Base-by-base conservation (phyloP, 2,797 vertebrate species). In the Dendrocincla tyrannina region DNA sequence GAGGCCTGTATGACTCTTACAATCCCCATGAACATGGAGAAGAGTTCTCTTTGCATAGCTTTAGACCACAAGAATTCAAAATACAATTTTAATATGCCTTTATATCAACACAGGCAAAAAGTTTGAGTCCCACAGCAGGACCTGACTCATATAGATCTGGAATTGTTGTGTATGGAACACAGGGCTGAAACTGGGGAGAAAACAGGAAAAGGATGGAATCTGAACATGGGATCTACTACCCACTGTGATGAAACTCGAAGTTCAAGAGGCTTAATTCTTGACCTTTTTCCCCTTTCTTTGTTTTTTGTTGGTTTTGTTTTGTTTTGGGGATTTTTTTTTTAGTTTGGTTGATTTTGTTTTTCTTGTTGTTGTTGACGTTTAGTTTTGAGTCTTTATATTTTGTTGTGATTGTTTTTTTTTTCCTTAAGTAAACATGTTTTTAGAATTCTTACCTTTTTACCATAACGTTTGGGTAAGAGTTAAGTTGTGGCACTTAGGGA, bases 21-120 rank as follows among this genome's bases (percentile, higher is more conserved):
- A 74, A 1, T 27, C 13, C 27, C 64, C 10, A 13, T 0, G 3
- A 22, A 7, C 17, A 1, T 0, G 1, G 22, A 56, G 59, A 22
- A 62, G 35, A 41, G 4, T 11, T 80, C 27, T 46, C 44, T 53
- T 44, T 80, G 46, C 46, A 4, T 22, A 68, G 23, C 53, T 86
- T 80, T 24, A 5, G 32, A 56, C 28, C 44, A 28, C 35, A 63
- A 32, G 28, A 49, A 79, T 78, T 74, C 33, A 32, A 63, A 81
- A 41, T 23, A 3, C 3, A 13, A 0, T 69, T 95, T 80, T 63
- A 83, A 30, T 55, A 12, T 13, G 5, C 23, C 3, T 7, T 5
- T 62, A 27, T 63, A 5, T 55, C 27, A 46, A 33, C 14, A 17
- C 3, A 72, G 33, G 11, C 15, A 13, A 7, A 32, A 78, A 64